A percentile compares a stretch with the other conserved stretches of the same genome.
These are phyloP conservation scores for Lordiphosa fenestrarum DNA, from an alignment of 2,888 invertebrate species.

Conservation along the genomic window DNA sequence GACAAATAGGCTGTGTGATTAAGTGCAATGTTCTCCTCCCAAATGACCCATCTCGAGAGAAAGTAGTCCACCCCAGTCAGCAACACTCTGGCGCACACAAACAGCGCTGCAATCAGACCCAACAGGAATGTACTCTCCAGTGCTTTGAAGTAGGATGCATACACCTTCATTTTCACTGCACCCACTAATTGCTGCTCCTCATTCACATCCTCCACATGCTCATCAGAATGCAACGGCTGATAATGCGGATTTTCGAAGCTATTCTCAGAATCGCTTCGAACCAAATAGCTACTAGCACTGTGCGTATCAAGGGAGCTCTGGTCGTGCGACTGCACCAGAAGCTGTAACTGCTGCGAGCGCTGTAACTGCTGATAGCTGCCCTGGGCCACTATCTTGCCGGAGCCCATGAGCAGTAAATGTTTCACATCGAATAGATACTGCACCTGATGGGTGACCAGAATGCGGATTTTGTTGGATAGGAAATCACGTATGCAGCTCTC, in stretches of 20 bases:
- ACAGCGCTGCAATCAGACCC: constrained; percentile 79
- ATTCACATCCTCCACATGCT: too few species aligned
- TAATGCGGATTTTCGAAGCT: constrained; percentile 29
- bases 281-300: constrained; percentile 66
- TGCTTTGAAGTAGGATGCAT: too few species aligned
- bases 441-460: constrained; percentile 87
- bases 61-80: constrained; percentile 88
- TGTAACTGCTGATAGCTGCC: constrained; percentile 81
- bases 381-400: constrained; percentile 78
- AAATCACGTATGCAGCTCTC: constrained; percentile 62
- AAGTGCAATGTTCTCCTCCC: constrained; percentile 76
- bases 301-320: constrained; percentile 68
- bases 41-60: constrained; percentile 85
- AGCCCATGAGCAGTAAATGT: constrained; percentile 82
- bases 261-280: constrained; percentile 39
- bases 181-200: too few species aligned
- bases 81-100: constrained; percentile 83
- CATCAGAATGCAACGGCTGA: constrained; percentile 62
- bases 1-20: too few species aligned
- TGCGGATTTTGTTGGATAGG: constrained; percentile 84
- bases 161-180: too few species aligned
- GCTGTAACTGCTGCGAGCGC: constrained; percentile 82
- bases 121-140: constrained; percentile 75
- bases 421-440: constrained; percentile 84
- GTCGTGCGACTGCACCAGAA: constrained; percentile 73